A percentile compares a stretch with the other conserved stretches of the same genome.
Evolutionary conservation across 2,797 vertebrate genomes (phyloP).

Genomic region (Alca torda): DNA sequence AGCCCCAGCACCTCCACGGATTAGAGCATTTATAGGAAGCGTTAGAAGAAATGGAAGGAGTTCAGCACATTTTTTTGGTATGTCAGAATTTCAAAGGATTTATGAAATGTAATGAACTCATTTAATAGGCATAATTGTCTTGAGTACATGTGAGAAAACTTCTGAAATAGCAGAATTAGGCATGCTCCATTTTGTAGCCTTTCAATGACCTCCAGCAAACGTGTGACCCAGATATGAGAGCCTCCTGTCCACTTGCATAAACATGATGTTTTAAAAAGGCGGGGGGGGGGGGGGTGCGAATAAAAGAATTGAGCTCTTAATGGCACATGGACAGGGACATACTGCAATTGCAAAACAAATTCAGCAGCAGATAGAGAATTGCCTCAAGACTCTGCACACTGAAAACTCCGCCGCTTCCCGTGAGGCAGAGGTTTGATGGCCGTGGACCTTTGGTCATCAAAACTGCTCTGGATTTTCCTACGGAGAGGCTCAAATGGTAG

Average conservation of each 20-base stretch:
- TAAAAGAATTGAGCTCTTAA: slow-evolving; percentile 63
- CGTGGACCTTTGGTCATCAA: neutral
- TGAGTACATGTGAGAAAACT: slow-evolving; percentile 77
- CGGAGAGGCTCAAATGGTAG: neutral
- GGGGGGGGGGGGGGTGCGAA: neutral
- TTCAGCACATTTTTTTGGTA: slow-evolving; percentile 58
- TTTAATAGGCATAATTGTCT: slow-evolving; percentile 77
- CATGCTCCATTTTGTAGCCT: slow-evolving; percentile 85
- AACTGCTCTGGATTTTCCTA: slow-evolving; percentile 1
- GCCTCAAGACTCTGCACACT: slow-evolving; percentile 48
- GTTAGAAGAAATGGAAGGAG: slow-evolving; percentile 40
- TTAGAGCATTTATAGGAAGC: neutral
- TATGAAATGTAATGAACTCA: slow-evolving; percentile 77
- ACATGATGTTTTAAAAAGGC: slow-evolving; percentile 74
- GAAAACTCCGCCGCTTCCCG: neutral
- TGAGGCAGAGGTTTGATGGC: neutral
- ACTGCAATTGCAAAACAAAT: slow-evolving; percentile 57
- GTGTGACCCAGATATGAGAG: slow-evolving; percentile 81
- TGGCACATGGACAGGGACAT: slow-evolving; percentile 50
- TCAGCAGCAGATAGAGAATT: slow-evolving; percentile 60
- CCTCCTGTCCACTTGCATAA: slow-evolving; percentile 78
- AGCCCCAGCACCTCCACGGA: neutral
- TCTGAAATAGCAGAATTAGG: slow-evolving; percentile 81
- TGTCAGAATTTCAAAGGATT: slow-evolving; percentile 72
- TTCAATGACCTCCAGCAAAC: slow-evolving; percentile 83